phyloP scores from a whole-genome alignment of 92 coral and sea anemone genomes.

The Paramuricea clavata region DNA sequence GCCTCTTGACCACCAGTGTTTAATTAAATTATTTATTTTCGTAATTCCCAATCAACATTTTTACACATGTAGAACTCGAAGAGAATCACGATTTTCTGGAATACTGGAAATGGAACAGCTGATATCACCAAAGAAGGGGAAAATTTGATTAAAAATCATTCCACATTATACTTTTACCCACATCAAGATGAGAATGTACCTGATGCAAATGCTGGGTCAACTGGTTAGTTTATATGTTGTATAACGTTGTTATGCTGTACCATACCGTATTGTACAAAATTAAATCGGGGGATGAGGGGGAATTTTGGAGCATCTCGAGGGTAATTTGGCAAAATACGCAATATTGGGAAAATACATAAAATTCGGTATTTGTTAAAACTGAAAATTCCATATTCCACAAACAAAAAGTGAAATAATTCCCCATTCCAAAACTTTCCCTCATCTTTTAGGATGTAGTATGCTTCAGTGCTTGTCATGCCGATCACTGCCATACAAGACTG shows the following conservation, averaged over 20 bases:
- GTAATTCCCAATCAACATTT: neutral
- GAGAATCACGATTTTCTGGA: constrained; percentile 6
- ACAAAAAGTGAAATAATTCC: too few relatives aligned
- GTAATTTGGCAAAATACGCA: neutral
- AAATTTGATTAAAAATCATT: neutral
- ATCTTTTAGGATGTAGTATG: too few relatives aligned
- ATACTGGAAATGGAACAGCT: neutral
- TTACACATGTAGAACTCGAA: neutral
- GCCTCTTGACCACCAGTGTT: neutral
- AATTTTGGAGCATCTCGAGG: neutral
- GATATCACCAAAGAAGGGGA: neutral
- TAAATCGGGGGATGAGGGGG: too few relatives aligned
- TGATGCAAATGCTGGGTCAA: constrained; percentile 31
- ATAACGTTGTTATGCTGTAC: neutral
- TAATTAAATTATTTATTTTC: neutral
- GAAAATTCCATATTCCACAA: too few relatives aligned
- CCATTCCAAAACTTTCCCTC: too few relatives aligned
- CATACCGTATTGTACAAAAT: too few relatives aligned
- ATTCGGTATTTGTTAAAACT: too few relatives aligned
- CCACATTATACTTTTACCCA: neutral
- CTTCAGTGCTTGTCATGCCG: too few relatives aligned
- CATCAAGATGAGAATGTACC: neutral
- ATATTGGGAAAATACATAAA: too few relatives aligned
- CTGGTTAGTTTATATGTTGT: constrained; percentile 3
- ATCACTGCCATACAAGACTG: too few relatives aligned